These are phyloP conservation scores for Stegastes partitus DNA, from an alignment of 2,113 vertebrate genomes.

Conservation along the genomic window DNA sequence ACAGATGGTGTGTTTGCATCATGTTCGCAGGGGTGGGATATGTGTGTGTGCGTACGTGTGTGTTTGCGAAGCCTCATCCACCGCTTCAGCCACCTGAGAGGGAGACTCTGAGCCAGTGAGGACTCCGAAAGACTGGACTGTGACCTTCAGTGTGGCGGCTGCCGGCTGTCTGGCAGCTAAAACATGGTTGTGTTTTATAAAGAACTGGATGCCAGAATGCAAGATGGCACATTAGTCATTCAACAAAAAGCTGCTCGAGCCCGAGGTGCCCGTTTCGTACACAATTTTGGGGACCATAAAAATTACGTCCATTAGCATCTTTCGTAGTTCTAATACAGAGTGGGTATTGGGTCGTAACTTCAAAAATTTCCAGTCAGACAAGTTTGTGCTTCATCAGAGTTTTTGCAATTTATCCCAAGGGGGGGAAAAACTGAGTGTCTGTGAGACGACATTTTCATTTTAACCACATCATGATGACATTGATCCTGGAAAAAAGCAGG, in stretches of 20 bases:
- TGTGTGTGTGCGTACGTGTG: conserved; percentile 4
- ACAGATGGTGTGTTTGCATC: conserved; percentile 63
- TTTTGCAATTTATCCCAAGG: background rate
- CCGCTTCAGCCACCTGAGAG: conserved; percentile 30
- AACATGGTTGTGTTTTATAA: background rate
- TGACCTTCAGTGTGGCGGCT: conserved; percentile 35
- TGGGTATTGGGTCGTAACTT: too few species aligned
- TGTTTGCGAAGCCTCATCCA: conserved; percentile 20
- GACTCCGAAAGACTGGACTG: conserved; percentile 44
- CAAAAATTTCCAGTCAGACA: background rate
- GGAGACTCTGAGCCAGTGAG: conserved; percentile 23
- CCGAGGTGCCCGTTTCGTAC: too few species aligned
- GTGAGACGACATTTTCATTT: too few species aligned
- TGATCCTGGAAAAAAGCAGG: background rate
- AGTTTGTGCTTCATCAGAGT: background rate
- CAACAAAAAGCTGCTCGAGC: background rate
- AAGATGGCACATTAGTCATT: background rate
- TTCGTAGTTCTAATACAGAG: background rate
- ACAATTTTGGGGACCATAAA: too few species aligned
- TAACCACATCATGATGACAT: background rate
- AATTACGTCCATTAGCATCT: background rate
- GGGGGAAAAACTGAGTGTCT: too few species aligned
- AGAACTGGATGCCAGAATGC: background rate
- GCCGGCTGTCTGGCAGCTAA: conserved; percentile 29
- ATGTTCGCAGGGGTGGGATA: conserved; percentile 19